Conservation (phyloP, 1,140 invertebrate species). For the Drosophila subpulchrella region DNA sequence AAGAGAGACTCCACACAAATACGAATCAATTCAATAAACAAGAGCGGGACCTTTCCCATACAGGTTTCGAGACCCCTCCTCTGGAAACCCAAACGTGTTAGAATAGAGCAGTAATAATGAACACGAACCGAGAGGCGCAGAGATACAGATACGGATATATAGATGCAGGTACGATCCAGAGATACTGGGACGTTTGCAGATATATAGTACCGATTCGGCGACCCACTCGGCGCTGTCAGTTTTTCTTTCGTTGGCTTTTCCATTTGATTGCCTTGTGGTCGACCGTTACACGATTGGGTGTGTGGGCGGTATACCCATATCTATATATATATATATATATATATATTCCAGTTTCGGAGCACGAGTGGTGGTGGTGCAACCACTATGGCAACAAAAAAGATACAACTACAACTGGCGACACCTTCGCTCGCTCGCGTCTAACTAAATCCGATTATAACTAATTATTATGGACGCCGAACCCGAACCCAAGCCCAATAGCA, state of each 20-base stretch:
- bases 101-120: conserved; percentile 71
- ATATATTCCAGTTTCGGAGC: background rate
- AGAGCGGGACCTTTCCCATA: conserved; percentile 58
- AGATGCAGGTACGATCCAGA: conserved; percentile 2
- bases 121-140: conserved; percentile 23
- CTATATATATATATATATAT: background rate
- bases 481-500: background rate
- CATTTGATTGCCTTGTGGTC: conserved; percentile 31
- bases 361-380: conserved; percentile 7
- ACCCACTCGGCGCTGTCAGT: conserved; percentile 13
- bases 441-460: conserved; percentile 82
- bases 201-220: conserved; percentile 8
- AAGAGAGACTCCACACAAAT: conserved; percentile 35
- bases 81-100: conserved; percentile 53
- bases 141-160: conserved; percentile 15
- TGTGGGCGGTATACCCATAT: background rate
- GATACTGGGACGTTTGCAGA: conserved; percentile 10
- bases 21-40: conserved; percentile 69
- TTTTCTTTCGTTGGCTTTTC: conserved; percentile 25
- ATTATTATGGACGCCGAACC: conserved; percentile 70
- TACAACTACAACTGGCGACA: conserved; percentile 56
- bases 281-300: conserved; percentile 17
- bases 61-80: conserved; percentile 24
- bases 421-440: conserved; percentile 51
- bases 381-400: conserved; percentile 5